Base-by-base conservation (phyloP, 2,113 vertebrate species). In the Serilophus lunatus region DNA sequence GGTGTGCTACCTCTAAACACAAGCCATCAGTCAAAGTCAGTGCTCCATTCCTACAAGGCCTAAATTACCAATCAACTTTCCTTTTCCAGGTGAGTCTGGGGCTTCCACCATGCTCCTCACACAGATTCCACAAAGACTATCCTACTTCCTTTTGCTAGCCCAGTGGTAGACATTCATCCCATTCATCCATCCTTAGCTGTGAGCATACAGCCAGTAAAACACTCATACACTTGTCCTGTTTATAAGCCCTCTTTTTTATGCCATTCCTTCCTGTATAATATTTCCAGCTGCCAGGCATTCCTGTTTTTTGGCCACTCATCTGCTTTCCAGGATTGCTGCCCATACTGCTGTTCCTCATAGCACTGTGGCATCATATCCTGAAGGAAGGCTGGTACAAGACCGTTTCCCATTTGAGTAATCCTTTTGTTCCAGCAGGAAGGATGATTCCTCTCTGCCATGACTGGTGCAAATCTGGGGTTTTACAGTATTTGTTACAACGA, bases 401-500 rank as follows among this genome's bases (percentile, higher is more conserved):
- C 50, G 70, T 40, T 93, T 93, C 81, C 74, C 54, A 49, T 80
- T 59, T 83, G 84, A 96, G 38, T 86, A 76, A 92, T 82, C 59
- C 57, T 91, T 79, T 80, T 89, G 42, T 82, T 90, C 35, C 74
- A 25, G 53, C 82, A 90, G 82, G 63, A 95, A 91, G 63, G 63
- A 95, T 72, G 66, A 61, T 54, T 92, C 59, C 47, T 45, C 92
- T 78, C 54, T 72, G 59, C 50, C 63, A 72, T 69, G 45, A 77
- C 78, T 3, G 2, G 54, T 82, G 87, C 90, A 92, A 95, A 82
- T 38, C 29, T 59, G 38, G 56, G 87, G 45, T 77, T 95, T 82
- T 76, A 47, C 19, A 59, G 54, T 54, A 66, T 91, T 94, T 80
- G n/a, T 90, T 93, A 88, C 72, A 80, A 80, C 70, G 87, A 95